phyloP scores from a whole-genome alignment of 1,140 invertebrate genomes.

The Leptopilina clavipes region DNA sequence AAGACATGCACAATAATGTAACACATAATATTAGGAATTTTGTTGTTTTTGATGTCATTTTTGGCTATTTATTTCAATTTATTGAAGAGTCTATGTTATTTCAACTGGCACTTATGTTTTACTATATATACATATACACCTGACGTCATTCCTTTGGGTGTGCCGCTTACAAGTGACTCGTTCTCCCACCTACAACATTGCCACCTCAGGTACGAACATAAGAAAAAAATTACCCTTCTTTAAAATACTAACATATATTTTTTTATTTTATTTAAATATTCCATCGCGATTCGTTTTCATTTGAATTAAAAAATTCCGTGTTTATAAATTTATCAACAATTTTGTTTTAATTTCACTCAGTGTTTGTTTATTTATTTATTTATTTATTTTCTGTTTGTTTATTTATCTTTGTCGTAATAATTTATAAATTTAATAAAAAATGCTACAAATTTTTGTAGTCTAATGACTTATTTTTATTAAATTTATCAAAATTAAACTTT shows the following conservation, averaged over 20 bases:
- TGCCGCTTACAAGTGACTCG: conserved; percentile 19
- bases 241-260: neutral
- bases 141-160: conserved; percentile 61
- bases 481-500: too few relatives aligned
- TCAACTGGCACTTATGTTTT: neutral
- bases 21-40: conserved; percentile 6
- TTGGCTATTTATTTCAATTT: neutral
- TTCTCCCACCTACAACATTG: conserved; percentile 2
- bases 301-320: too few relatives aligned
- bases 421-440: too few relatives aligned
- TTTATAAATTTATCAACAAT: too few relatives aligned
- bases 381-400: too few relatives aligned
- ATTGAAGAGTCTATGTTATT: neutral
- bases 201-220: conserved; percentile 4
- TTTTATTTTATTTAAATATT: too few relatives aligned
- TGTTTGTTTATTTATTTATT: too few relatives aligned
- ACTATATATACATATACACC: conserved; percentile 45
- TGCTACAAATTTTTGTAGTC: too few relatives aligned
- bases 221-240: neutral
- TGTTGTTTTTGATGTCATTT: conserved; percentile 18
- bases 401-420: too few relatives aligned
- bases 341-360: too few relatives aligned
- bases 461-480: too few relatives aligned
- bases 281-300: too few relatives aligned
- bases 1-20: neutral